A percentile compares a stretch with the other conserved stretches of the same genome.
phyloP scores from a whole-genome alignment of 2,888 invertebrate genomes.

The Caenorhabditis sp. region DNA sequence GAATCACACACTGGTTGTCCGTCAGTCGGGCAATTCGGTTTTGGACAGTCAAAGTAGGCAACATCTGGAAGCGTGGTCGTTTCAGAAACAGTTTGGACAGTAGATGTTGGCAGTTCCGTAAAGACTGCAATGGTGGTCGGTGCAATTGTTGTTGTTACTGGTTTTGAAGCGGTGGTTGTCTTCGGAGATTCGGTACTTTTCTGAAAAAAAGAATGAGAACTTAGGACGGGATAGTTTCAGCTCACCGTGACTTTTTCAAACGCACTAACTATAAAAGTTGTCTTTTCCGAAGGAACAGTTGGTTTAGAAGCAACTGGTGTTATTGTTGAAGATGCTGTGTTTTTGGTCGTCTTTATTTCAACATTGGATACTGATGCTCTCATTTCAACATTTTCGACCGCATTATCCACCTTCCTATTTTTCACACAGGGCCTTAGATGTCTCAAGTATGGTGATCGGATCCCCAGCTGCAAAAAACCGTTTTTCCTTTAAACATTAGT shows the following conservation, averaged over 20 bases:
- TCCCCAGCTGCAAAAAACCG: constrained; percentile 45
- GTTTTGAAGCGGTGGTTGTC: background rate
- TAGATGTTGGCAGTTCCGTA: constrained; percentile 7
- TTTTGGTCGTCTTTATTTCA: constrained; percentile 19
- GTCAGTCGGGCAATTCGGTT: constrained; percentile 69
- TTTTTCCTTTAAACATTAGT: background rate
- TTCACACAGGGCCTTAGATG: constrained; percentile 51
- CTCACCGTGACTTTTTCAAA: constrained; percentile 47
- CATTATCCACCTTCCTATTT: constrained; percentile 55
- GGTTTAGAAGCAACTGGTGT: background rate
- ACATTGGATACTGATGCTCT: constrained; percentile 56
- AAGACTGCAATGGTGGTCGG: background rate
- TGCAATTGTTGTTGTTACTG: background rate
- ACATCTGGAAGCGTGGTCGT: constrained; percentile 24
- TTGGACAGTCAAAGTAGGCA: constrained; percentile 70
- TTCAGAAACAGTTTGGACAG: constrained; percentile 7
- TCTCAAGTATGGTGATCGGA: constrained; percentile 51
- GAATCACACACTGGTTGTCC: constrained; percentile 70
- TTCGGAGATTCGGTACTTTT: constrained; percentile 29
- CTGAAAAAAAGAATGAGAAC: too few relatives aligned
- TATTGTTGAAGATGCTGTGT: background rate
- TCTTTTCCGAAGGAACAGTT: constrained; percentile 35
- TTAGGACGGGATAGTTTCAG: too few relatives aligned
- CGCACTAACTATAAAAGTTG: constrained; percentile 59
- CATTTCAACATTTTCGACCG: constrained; percentile 59